These are phyloP conservation scores for Daphoenositta chrysoptera DNA, from an alignment of 2,113 vertebrate species.

Conservation along the genomic window DNA sequence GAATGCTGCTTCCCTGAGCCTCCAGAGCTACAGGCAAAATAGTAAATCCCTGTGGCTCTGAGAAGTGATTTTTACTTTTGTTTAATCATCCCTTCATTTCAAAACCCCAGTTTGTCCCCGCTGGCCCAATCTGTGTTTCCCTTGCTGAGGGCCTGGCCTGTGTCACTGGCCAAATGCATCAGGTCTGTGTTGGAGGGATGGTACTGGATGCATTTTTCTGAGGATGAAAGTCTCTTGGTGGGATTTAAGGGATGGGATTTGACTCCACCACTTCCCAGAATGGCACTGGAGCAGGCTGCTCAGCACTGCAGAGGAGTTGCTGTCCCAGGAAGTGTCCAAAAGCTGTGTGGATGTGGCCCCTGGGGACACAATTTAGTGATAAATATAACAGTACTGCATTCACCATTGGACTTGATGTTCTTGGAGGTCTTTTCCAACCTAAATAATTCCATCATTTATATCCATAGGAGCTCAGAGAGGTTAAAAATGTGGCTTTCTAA, in stretches of 20 bases:
- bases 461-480: background rate
- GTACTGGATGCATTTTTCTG: background rate
- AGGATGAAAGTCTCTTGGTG: background rate
- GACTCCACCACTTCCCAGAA: background rate
- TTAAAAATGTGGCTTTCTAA: background rate
- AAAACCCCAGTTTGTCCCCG: rapidly evolving
- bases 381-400: background rate
- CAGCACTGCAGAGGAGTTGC: background rate
- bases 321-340: background rate
- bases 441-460: background rate
- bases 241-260: background rate
- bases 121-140: background rate
- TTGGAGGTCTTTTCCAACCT: background rate
- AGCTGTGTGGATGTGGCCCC: background rate
- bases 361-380: background rate
- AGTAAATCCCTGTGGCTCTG: background rate
- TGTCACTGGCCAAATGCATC: background rate
- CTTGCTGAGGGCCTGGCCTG: background rate
- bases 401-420: background rate
- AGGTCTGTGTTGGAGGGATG: background rate
- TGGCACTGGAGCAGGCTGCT: background rate
- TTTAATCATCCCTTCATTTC: background rate
- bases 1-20: background rate
- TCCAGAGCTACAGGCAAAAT: background rate
- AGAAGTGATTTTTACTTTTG: background rate